Evolutionary conservation across 1,140 invertebrate genomes (phyloP).

Genomic region (Lycorma delicatula): DNA sequence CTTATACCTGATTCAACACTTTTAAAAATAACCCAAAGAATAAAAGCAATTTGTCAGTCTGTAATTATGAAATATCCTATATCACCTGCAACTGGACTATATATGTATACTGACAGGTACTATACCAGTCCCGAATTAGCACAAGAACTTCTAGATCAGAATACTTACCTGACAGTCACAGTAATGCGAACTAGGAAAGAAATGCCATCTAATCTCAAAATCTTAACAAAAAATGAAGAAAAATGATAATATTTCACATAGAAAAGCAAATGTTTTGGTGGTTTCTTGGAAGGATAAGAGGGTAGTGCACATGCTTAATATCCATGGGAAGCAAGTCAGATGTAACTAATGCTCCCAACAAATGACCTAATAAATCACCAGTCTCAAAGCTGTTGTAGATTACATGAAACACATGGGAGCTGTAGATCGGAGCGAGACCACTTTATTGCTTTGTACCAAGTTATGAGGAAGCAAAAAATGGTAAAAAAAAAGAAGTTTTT

Average conservation of each 20-base stretch:
- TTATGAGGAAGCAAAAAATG: constrained; percentile 29
- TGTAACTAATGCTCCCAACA: constrained; percentile 7
- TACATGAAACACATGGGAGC: constrained; percentile 30
- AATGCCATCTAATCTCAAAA: background rate
- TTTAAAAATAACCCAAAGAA: background rate
- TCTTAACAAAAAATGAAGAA: too few relatives aligned
- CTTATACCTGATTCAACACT: background rate
- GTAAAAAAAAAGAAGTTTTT: too few relatives aligned
- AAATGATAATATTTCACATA: background rate
- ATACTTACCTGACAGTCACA: background rate
- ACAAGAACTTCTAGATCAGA: background rate
- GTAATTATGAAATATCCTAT: background rate
- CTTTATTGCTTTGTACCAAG: constrained; percentile 29
- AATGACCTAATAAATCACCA: constrained; percentile 1
- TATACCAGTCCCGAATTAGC: too few relatives aligned
- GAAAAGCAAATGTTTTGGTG: background rate
- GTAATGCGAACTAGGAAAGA: background rate
- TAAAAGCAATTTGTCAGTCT: background rate
- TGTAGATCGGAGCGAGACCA: constrained; percentile 31
- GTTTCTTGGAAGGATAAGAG: constrained; percentile 24
- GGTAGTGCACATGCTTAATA: constrained; percentile 21
- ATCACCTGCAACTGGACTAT: background rate
- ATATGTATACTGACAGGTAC: background rate
- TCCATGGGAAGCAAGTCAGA: constrained; percentile 4
- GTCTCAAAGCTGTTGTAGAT: constrained; percentile 26